These are phyloP conservation scores for Ptilorrhoa leucosticta DNA, from an alignment of 2,113 vertebrate genomes.

Conservation along the genomic window DNA sequence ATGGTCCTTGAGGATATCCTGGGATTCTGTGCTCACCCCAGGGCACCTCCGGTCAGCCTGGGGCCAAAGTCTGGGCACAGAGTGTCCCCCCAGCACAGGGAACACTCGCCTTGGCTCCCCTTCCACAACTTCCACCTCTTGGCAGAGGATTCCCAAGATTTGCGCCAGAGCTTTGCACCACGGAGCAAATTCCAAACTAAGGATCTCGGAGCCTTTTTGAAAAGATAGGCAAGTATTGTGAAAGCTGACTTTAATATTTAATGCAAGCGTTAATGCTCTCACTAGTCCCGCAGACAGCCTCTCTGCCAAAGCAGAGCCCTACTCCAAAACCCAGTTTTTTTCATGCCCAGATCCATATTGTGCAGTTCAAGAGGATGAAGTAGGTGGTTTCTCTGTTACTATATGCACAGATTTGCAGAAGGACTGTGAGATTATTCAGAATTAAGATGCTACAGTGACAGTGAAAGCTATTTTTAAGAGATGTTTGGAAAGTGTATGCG, in stretches of 20 bases:
- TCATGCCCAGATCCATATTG: not conserved
- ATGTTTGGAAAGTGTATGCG: not conserved
- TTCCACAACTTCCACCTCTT: not conserved
- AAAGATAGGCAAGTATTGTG: not conserved
- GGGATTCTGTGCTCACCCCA: not conserved
- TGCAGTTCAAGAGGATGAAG: not conserved
- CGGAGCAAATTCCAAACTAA: not conserved
- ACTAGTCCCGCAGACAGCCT: not conserved
- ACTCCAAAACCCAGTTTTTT: not conserved
- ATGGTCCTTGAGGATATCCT: rapidly evolving
- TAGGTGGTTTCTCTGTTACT: constrained; percentile 34
- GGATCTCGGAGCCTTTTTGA: not conserved
- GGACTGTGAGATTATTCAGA: constrained; percentile 24
- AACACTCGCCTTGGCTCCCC: not conserved
- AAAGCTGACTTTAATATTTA: not conserved
- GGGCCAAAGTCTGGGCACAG: not conserved
- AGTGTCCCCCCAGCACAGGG: not conserved
- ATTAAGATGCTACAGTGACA: constrained; percentile 4
- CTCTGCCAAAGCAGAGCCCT: not conserved
- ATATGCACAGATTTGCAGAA: not conserved
- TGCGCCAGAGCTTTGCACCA: rapidly evolving
- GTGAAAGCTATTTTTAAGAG: constrained; percentile 21
- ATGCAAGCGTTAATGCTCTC: not conserved
- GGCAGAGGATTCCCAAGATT: not conserved
- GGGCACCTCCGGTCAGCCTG: not conserved